phyloP scores from a whole-genome alignment of 2,797 vertebrate genomes.

The Naso thynnoides region DNA sequence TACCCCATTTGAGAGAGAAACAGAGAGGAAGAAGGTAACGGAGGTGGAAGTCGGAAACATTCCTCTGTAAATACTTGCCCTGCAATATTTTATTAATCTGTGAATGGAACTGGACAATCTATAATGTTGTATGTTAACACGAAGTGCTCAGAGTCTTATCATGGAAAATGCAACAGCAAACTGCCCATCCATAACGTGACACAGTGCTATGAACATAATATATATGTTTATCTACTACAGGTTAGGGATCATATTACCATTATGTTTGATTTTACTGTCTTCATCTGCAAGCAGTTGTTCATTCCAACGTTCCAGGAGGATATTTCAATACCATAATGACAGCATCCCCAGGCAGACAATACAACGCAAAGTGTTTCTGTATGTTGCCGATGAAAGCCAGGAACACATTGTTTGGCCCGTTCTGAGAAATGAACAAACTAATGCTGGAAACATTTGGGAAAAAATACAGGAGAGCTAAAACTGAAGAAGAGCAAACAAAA shows the following conservation, averaged over 20 bases:
- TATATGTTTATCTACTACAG: constrained; percentile 21
- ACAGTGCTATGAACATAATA: constrained; percentile 19
- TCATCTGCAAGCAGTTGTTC: constrained; percentile 67
- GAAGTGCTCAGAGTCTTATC: not conserved
- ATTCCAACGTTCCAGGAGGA: constrained; percentile 39
- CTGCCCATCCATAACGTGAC: constrained; percentile 19
- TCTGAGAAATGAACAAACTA: constrained; percentile 48
- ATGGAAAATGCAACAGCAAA: constrained; percentile 12
- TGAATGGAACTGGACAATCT: constrained; percentile 13
- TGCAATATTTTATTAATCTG: constrained; percentile 44
- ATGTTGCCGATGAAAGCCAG: constrained; percentile 45
- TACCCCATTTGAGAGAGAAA: constrained; percentile 3
- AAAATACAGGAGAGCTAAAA: constrained; percentile 36
- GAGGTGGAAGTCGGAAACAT: constrained; percentile 31
- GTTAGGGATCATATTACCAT: constrained; percentile 28
- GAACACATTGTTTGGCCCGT: constrained; percentile 29
- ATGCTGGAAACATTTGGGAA: constrained; percentile 28
- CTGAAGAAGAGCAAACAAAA: constrained; percentile 37
- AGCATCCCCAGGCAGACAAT: constrained; percentile 45
- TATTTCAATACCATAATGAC: constrained; percentile 47
- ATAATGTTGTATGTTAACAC: constrained; percentile 8
- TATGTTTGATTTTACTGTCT: constrained; percentile 48
- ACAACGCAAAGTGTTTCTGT: constrained; percentile 54
- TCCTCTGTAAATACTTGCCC: constrained; percentile 64
- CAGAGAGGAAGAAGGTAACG: constrained; percentile 6